These are phyloP conservation scores for Germaria angustata DNA, from an alignment of 2,888 invertebrate genomes.

Conservation along the genomic window DNA sequence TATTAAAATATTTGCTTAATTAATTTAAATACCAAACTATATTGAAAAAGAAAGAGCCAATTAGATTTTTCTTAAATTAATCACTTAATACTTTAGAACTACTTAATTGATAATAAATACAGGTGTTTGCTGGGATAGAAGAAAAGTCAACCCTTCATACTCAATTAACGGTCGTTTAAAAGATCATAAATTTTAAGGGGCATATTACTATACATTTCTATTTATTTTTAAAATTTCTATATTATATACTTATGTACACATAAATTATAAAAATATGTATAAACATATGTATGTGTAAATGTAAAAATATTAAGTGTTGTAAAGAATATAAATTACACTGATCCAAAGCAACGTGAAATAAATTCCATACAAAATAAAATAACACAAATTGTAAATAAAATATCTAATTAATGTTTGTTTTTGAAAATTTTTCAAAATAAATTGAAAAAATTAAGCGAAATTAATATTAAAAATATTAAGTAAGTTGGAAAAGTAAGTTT, in stretches of 20 bases:
- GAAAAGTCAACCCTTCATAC: constrained; percentile 38
- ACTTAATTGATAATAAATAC: too few species aligned
- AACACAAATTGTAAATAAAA: constrained; percentile 57
- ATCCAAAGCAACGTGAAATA: background rate
- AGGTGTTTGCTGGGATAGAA: background rate
- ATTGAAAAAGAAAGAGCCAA: too few species aligned
- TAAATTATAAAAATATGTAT: constrained; percentile 5
- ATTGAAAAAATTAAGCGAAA: constrained; percentile 15
- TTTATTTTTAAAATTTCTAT: background rate
- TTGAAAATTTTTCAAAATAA: constrained; percentile 12
- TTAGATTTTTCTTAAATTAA: too few species aligned
- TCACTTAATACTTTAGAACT: too few species aligned
- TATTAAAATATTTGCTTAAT: too few species aligned
- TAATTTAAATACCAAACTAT: too few species aligned
- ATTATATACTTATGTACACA: background rate
- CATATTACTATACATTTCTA: background rate
- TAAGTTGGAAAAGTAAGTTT: constrained; percentile 59
- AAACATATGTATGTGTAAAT: background rate
- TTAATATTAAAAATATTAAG: constrained; percentile 60
- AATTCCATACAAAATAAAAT: constrained; percentile 9
- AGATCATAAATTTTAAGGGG: constrained; percentile 24
- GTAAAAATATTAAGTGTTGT: constrained; percentile 42
- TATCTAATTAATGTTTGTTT: constrained; percentile 63
- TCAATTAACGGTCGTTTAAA: constrained; percentile 54
- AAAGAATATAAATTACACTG: constrained; percentile 29